Conservation (phyloP, 2,113 vertebrate genomes). For the Plecturocebus donacophilus region DNA sequence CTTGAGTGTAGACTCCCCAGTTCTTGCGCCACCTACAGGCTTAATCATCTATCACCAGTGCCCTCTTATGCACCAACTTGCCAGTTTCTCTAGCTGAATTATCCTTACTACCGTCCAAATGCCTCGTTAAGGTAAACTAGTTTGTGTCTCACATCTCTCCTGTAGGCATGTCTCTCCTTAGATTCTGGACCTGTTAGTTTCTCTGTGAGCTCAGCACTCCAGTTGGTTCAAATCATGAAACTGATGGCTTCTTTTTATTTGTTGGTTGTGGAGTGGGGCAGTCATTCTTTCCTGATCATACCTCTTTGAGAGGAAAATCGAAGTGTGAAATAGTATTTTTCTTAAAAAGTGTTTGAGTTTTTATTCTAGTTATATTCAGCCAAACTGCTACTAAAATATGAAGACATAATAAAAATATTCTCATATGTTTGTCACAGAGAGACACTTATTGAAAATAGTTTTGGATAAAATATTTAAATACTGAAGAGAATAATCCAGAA, state of each 20-base stretch:
- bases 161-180: not conserved
- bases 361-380: not conserved
- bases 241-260: not conserved
- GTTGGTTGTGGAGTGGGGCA: not conserved
- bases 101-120: not conserved
- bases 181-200: not conserved
- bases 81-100: not conserved
- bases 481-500: conserved; percentile 13
- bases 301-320: not conserved
- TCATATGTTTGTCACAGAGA: not conserved
- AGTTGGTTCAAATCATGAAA: not conserved
- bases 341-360: not conserved
- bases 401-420: not conserved
- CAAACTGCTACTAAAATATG: conserved; percentile 6
- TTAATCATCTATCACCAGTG: not conserved
- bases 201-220: not conserved
- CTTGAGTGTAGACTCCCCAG: not conserved
- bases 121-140: not conserved
- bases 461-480: not conserved
- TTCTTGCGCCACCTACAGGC: not conserved
- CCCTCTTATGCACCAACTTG: not conserved
- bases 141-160: not conserved
- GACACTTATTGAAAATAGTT: not conserved
- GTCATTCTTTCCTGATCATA: not conserved
- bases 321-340: not conserved